phyloP scores from a whole-genome alignment of 2,113 vertebrate genomes.

The Gasterosteus aculeatus region DNA sequence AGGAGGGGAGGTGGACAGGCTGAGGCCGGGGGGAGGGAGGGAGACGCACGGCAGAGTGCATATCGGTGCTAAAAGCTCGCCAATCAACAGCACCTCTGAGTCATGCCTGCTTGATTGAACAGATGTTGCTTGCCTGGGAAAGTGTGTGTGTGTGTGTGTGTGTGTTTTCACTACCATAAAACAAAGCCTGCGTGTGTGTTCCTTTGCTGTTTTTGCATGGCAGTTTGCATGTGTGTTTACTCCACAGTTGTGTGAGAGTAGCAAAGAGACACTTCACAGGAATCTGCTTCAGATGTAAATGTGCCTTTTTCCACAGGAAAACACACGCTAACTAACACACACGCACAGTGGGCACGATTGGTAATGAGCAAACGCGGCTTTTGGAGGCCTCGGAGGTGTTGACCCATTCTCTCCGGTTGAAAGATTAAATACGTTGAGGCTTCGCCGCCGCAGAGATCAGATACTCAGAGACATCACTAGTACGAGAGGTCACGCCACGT shows the following conservation, averaged over 20 bases:
- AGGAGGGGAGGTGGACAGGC: slow-evolving; percentile 44
- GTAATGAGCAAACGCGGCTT: slow-evolving; percentile 13
- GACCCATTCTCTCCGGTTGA: slow-evolving; percentile 19
- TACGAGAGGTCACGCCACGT: background rate
- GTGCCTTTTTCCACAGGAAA: slow-evolving; percentile 1
- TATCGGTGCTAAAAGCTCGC: slow-evolving; percentile 47
- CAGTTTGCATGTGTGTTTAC: slow-evolving; percentile 27
- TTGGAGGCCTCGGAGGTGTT: slow-evolving; percentile 14
- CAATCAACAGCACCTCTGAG: slow-evolving; percentile 51
- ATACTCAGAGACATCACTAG: background rate
- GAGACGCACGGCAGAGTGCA: slow-evolving; percentile 30
- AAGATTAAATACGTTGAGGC: slow-evolving; percentile 20
- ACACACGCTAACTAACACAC: background rate
- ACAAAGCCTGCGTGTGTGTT: background rate
- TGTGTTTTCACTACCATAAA: background rate
- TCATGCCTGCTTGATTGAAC: slow-evolving; percentile 51
- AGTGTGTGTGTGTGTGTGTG: background rate
- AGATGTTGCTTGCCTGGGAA: slow-evolving; percentile 29
- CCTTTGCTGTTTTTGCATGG: background rate
- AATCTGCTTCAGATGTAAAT: slow-evolving; percentile 50
- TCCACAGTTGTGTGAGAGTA: slow-evolving; percentile 37
- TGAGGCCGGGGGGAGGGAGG: slow-evolving; percentile 37
- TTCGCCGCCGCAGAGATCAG: slow-evolving; percentile 17
- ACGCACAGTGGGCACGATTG: background rate
- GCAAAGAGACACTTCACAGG: slow-evolving; percentile 49